Percentiles rank a stretch among this genome's conserved stretches.
Evolutionary conservation across 2,113 vertebrate genomes (phyloP).

Genomic region (Hypocryptadius cinnamomeus): DNA sequence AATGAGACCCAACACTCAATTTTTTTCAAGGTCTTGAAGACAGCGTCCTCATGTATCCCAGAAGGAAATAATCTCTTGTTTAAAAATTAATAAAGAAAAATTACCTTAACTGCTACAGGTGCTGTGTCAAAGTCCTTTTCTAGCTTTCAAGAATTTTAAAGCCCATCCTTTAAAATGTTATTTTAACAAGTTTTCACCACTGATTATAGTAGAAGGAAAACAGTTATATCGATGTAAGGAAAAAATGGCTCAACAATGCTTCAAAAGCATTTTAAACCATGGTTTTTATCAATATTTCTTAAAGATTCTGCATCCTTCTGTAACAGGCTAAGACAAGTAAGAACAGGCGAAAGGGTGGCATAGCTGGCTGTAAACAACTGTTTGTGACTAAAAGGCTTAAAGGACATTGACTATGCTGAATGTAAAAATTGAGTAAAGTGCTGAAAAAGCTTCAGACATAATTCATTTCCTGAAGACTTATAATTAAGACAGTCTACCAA

Average conservation of each 20-base stretch:
- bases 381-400: neutral
- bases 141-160: neutral
- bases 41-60: neutral
- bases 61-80: neutral
- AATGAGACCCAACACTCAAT: neutral
- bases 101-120: neutral
- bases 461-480: neutral
- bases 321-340: neutral
- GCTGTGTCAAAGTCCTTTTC: neutral
- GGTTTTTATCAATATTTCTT: neutral
- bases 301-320: neutral
- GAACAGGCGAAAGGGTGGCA: neutral
- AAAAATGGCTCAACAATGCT: neutral
- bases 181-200: neutral
- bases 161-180: neutral
- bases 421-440: neutral
- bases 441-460: neutral
- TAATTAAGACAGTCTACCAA: neutral
- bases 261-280: neutral
- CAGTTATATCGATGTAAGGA: neutral
- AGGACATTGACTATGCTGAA: neutral
- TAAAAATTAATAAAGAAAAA: conserved; percentile 36
- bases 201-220: neutral
- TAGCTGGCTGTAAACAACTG: neutral
- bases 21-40: conserved; percentile 15